These are phyloP conservation scores for Strix uralensis DNA, from an alignment of 2,113 vertebrate species.

Conservation along the genomic window DNA sequence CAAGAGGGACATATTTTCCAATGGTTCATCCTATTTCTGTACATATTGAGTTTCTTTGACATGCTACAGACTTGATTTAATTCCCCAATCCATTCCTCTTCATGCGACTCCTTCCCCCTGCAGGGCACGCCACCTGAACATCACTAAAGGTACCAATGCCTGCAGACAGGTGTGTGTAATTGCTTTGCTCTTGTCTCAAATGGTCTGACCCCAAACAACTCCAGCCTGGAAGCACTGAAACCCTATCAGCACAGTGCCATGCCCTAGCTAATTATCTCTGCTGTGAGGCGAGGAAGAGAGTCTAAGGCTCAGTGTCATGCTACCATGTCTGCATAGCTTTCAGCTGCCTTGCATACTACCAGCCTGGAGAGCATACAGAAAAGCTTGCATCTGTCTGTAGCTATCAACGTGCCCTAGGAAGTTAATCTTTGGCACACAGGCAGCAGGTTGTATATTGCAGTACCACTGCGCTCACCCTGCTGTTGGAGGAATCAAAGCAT, in stretches of 20 bases:
- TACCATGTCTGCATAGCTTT: background rate
- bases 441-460: background rate
- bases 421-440: background rate
- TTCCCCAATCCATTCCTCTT: background rate
- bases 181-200: background rate
- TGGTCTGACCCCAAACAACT: background rate
- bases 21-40: conserved; percentile 1
- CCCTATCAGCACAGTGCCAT: background rate
- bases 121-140: background rate
- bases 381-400: conserved; percentile 30
- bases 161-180: background rate
- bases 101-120: background rate
- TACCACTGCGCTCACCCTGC: background rate
- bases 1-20: conserved; percentile 7
- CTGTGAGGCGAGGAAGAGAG: background rate
- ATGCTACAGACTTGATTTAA: background rate
- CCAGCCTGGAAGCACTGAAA: background rate
- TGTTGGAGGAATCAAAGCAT: background rate
- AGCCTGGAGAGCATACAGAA: background rate
- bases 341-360: conserved; percentile 1
- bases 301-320: background rate
- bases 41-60: background rate
- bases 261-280: background rate
- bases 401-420: background rate
- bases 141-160: background rate